Evolutionary conservation across 2,888 invertebrate genomes (phyloP).

Genomic region (Melieria picta): DNA sequence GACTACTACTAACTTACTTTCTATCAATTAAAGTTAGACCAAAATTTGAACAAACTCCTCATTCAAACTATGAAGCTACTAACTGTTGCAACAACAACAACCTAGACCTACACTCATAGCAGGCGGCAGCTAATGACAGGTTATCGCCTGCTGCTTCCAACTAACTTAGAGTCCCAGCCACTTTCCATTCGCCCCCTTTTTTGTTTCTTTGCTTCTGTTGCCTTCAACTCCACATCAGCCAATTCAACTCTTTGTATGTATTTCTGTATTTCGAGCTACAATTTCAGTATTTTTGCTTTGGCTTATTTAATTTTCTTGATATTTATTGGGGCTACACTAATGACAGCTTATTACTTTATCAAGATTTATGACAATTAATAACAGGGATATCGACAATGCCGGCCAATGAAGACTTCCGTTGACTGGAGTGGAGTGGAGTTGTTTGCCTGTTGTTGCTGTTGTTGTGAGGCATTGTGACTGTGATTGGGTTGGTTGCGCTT

Average conservation of each 20-base stretch:
- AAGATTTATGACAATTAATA: constrained; percentile 66
- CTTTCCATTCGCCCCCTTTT: not conserved
- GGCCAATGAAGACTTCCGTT: constrained; percentile 24
- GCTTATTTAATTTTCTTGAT: constrained; percentile 12
- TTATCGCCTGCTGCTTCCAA: constrained; percentile 18
- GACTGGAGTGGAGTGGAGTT: constrained; percentile 21
- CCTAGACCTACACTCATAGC: too few relatives aligned
- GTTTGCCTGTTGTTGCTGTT: too few relatives aligned
- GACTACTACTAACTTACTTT: too few relatives aligned
- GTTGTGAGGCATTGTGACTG: too few relatives aligned
- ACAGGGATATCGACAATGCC: constrained; percentile 52
- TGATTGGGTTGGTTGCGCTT: too few relatives aligned
- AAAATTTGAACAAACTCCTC: too few relatives aligned
- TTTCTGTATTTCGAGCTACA: not conserved
- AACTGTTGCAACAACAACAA: too few relatives aligned
- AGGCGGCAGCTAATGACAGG: constrained; percentile 21
- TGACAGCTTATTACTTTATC: constrained; percentile 57
- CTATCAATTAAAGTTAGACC: too few relatives aligned
- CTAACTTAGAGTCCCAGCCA: too few relatives aligned
- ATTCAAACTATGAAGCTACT: too few relatives aligned
- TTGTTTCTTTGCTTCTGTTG: not conserved
- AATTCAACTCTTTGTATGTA: not conserved
- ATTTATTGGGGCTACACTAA: constrained; percentile 36
- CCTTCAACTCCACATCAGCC: not conserved
- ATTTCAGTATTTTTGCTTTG: not conserved